Evolutionary conservation across 2,797 vertebrate genomes (phyloP), one percentile per base, ranked within the genome.

Genomic region (Diglossa cyanea): DNA sequence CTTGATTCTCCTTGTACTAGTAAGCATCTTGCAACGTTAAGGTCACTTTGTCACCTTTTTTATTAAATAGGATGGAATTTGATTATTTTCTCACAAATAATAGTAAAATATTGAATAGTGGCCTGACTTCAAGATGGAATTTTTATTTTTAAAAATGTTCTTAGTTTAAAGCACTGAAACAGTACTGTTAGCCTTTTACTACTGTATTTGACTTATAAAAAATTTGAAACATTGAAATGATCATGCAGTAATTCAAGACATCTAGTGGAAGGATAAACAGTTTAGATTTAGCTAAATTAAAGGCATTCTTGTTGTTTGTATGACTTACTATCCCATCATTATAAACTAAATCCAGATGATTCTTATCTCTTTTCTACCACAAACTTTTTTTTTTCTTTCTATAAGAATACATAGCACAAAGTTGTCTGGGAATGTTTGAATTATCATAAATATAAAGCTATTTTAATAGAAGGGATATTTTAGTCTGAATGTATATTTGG

Each of bases 331-430:
- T 88, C 82, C 75, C 85, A 93, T 42, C 44, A 89, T 55, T 82
- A 54, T 54, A 94, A 95, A 95, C 13, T 2, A 12, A 91, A 78
- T 80, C 90, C 94, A 96, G 94, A 96, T 94, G 87, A 93, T 83
- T 83, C 35, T 77, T 93, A 86, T 93, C 61, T 85, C 20, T 53
- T 57, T 40, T 53, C 12, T 74, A 67, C 53, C 26, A 45, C 67
- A 92, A 76, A 65, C 51, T 13, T 8, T 55, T 58, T 61, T 58
- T 61, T 55, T 57, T 62, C 47, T 83, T 86, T 33, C 45, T 45
- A 3, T 80, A 67, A 31, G 11, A 86, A 54, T 23, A 17, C 13
- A 75, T n/a, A 44, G 4, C 48, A 89, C 13, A 70, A 19, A 55
- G 51, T n/a, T 74, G 21, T 74, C 45, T 95, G 90, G 90, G 82